Percentiles rank a stretch among this genome's conserved stretches.
Conservation (phyloP, 2,888 invertebrate species). For the Podabrus alpinus region DNA sequence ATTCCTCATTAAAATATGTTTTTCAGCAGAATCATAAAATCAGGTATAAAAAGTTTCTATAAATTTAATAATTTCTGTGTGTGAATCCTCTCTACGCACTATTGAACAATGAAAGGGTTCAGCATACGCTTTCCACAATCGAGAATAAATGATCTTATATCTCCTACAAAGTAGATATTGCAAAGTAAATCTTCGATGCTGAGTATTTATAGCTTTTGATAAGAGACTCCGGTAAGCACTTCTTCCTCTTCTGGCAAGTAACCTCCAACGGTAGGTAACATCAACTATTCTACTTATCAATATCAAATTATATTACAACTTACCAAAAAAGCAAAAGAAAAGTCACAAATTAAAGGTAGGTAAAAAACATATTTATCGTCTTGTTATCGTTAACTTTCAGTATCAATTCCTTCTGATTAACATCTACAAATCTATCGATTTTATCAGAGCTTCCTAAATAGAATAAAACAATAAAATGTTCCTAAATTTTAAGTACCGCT, state of each 20-base stretch:
- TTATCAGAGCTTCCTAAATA: not conserved
- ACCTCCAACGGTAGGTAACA: conserved; percentile 2
- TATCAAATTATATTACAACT: not conserved
- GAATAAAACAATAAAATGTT: not conserved
- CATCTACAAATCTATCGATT: not conserved
- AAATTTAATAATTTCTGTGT: conserved; percentile 9
- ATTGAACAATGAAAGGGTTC: conserved; percentile 28
- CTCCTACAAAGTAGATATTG: conserved; percentile 48
- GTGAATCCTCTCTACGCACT: conserved; percentile 7
- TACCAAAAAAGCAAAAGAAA: not conserved
- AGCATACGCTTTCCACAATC: conserved; percentile 40
- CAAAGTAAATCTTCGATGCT: conserved; percentile 48
- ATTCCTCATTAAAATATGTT: not conserved
- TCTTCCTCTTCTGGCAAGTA: conserved; percentile 21
- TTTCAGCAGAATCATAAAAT: not conserved
- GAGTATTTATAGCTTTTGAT: conserved; percentile 37
- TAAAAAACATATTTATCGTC: not conserved
- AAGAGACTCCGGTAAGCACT: conserved; percentile 26
- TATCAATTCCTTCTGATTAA: not conserved
- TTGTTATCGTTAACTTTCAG: not conserved
- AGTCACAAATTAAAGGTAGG: not conserved
- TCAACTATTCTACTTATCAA: not conserved
- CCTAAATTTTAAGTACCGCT: not conserved
- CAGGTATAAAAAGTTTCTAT: not conserved
- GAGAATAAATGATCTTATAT: conserved; percentile 45